Evolutionary conservation across 2,113 vertebrate genomes (phyloP).

Genomic region (Neogale vison): DNA sequence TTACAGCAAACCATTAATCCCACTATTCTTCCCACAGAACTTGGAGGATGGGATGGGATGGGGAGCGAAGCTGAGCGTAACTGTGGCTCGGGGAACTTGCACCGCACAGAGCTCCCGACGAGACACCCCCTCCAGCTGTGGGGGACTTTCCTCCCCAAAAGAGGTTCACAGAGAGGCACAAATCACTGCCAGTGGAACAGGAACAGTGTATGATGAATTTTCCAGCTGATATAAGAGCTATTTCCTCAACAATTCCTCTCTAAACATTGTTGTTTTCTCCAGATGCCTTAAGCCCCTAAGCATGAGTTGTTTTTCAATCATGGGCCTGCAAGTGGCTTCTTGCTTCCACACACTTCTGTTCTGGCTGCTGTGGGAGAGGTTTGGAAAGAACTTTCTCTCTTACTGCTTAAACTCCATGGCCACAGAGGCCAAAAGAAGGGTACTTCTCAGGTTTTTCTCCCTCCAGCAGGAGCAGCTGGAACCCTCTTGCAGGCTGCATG

Average conservation of each 20-base stretch:
- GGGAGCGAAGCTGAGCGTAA: fast-evolving
- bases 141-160: too few relatives aligned
- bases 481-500: fast-evolving
- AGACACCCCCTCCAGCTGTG: too few relatives aligned
- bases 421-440: background rate
- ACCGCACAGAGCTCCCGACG: fast-evolving
- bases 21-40: background rate
- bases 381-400: background rate
- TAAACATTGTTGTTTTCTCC: background rate
- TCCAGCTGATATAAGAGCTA: background rate
- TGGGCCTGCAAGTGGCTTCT: background rate
- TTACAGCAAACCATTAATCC: background rate
- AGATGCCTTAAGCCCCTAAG: background rate
- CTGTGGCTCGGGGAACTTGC: background rate
- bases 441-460: background rate
- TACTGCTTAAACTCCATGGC: background rate
- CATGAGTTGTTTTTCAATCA: background rate
- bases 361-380: background rate
- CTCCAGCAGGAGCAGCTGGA: background rate
- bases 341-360: background rate
- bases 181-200: fast-evolving
- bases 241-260: background rate
- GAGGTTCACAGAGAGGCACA: background rate
- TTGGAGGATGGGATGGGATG: fast-evolving
- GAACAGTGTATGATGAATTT: fast-evolving